These are phyloP conservation scores for Leptocoma aspasia DNA, from an alignment of 2,113 vertebrate species.

Conservation along the genomic window DNA sequence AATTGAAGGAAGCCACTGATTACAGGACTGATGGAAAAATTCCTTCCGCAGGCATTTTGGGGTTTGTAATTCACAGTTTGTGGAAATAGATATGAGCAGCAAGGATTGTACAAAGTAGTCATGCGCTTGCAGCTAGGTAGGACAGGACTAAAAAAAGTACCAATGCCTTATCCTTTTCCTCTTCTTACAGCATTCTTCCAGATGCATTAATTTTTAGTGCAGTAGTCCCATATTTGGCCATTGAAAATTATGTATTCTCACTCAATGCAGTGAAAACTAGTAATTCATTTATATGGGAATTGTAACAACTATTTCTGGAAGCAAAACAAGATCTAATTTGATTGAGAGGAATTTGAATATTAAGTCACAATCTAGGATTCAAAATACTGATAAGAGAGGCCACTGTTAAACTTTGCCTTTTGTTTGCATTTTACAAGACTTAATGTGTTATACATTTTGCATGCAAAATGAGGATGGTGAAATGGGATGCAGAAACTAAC, in stretches of 20 bases:
- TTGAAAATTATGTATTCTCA: not conserved
- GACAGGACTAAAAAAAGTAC: not conserved
- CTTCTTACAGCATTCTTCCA: accelerated
- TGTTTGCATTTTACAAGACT: not conserved
- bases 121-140: not conserved
- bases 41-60: not conserved
- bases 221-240: not conserved
- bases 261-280: not conserved
- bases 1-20: not conserved
- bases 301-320: not conserved
- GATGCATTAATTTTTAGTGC: not conserved
- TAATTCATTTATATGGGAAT: not conserved
- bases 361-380: not conserved
- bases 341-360: not conserved
- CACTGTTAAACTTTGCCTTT: not conserved
- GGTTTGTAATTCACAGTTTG: not conserved
- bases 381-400: not conserved
- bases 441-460: not conserved
- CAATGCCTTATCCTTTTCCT: not conserved
- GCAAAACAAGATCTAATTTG: not conserved
- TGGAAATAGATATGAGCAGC: not conserved
- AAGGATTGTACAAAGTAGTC: not conserved
- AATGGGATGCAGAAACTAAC: not conserved
- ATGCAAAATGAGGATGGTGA: not conserved
- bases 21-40: not conserved